Percentiles rank a stretch among this genome's conserved stretches.
Conservation (phyloP, 2,113 vertebrate genomes). For the Shinisaurus crocodilurus region DNA sequence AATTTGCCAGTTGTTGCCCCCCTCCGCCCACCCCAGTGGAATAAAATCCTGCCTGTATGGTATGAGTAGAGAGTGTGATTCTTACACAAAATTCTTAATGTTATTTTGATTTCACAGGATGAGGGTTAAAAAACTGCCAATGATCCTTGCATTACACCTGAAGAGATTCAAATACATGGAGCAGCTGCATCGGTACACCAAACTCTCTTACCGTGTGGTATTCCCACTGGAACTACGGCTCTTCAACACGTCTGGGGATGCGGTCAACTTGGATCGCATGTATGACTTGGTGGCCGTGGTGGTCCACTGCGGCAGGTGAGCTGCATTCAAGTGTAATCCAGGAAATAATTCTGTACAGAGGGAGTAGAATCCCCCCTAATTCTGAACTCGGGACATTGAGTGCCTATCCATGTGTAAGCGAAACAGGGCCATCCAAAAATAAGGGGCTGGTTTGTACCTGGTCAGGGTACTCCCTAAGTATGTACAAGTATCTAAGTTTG, state of each 20-base stretch:
- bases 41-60: background rate
- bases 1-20: background rate
- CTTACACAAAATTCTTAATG: background rate
- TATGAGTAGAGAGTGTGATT: background rate
- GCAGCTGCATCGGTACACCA: constrained; percentile 95
- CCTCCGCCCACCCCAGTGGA: too few relatives aligned
- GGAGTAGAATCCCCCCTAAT: background rate
- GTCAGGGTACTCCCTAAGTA: background rate
- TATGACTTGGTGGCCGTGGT: constrained; percentile 96
- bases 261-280: constrained; percentile 95
- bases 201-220: constrained; percentile 95
- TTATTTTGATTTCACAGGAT: constrained; percentile 80
- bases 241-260: constrained; percentile 94
- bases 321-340: accelerated
- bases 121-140: constrained; percentile 95
- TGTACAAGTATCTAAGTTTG: background rate
- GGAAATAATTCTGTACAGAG: background rate
- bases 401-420: background rate
- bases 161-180: constrained; percentile 99
- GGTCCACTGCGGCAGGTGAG: constrained; percentile 95
- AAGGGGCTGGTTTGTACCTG: background rate
- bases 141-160: constrained; percentile 97
- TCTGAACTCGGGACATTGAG: background rate
- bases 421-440: background rate
- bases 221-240: constrained; percentile 95